These are phyloP conservation scores for Eustalomyia histrio DNA, from an alignment of 2,888 invertebrate species.

Conservation along the genomic window DNA sequence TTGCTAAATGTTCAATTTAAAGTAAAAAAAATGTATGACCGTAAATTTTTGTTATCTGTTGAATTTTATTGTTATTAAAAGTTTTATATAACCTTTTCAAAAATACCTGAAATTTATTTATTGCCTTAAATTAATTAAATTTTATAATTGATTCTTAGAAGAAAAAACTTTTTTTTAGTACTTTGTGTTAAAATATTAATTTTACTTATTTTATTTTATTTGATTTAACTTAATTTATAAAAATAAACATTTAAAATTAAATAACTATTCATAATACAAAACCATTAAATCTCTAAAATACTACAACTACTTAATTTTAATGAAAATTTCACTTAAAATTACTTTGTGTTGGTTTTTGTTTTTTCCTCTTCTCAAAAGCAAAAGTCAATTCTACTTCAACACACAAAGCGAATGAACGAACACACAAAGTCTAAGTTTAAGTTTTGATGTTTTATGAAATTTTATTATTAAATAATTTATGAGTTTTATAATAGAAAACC, in stretches of 20 bases:
- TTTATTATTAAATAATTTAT: constrained; percentile 4
- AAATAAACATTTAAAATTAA: constrained; percentile 32
- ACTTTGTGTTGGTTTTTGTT: constrained; percentile 27
- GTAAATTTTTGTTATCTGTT: too few species aligned
- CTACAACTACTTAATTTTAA: constrained; percentile 13
- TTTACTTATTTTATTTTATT: too few species aligned
- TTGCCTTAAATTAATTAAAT: too few species aligned
- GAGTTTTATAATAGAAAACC: not conserved
- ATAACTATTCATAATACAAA: constrained; percentile 42
- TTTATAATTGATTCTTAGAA: too few species aligned
- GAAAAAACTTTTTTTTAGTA: too few species aligned
- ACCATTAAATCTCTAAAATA: constrained; percentile 42
- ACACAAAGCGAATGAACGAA: not conserved
- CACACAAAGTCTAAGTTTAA: not conserved
- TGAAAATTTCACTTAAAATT: constrained; percentile 27
- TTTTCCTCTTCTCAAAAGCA: constrained; percentile 34
- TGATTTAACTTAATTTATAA: constrained; percentile 47
- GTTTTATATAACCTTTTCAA: too few species aligned
- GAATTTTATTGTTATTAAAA: too few species aligned
- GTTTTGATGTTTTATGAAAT: not conserved
- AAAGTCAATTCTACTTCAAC: not conserved
- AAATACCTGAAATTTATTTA: too few species aligned
- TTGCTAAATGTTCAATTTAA: too few species aligned
- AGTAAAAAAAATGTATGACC: too few species aligned
- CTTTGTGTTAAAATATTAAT: not conserved